These are phyloP conservation scores for Neuroscelio doddi DNA, from an alignment of 2,888 invertebrate species.

Conservation along the genomic window DNA sequence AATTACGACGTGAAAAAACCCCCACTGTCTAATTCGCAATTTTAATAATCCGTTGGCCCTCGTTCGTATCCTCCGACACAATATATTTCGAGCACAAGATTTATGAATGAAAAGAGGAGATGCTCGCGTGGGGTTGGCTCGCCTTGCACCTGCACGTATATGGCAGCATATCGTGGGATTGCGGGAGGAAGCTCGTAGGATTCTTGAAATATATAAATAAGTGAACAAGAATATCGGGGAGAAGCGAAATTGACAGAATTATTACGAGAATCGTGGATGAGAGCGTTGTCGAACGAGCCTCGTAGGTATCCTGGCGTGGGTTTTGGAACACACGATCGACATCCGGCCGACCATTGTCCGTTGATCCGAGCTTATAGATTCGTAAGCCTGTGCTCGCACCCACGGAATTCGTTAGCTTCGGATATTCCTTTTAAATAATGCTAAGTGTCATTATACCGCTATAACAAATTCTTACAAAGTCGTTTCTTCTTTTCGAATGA, in stretches of 20 bases:
- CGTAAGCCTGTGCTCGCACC: slow-evolving; percentile 44
- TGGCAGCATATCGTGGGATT: slow-evolving; percentile 5
- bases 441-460: no score
- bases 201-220: slow-evolving; percentile 23
- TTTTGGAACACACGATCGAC: slow-evolving; percentile 62
- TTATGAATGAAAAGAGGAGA: neutral
- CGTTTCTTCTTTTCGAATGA: no score
- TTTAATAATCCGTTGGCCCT: no score
- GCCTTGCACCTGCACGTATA: slow-evolving; percentile 1
- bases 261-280: slow-evolving; percentile 47
- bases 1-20: no score
- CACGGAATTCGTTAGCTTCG: slow-evolving; percentile 46
- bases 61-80: no score
- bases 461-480: no score
- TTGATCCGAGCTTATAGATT: slow-evolving; percentile 59
- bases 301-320: slow-evolving; percentile 61
- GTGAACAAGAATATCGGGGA: slow-evolving; percentile 18
- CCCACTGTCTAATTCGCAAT: no score
- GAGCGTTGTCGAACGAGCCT: slow-evolving; percentile 42
- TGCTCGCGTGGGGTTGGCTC: neutral
- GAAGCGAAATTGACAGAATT: slow-evolving; percentile 36
- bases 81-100: neutral
- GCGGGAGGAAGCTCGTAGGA: slow-evolving; percentile 31
- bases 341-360: slow-evolving; percentile 65
- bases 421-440: slow-evolving; percentile 33